phyloP scores from a whole-genome alignment of 1,140 invertebrate genomes.

The Saccostrea cuccullata region DNA sequence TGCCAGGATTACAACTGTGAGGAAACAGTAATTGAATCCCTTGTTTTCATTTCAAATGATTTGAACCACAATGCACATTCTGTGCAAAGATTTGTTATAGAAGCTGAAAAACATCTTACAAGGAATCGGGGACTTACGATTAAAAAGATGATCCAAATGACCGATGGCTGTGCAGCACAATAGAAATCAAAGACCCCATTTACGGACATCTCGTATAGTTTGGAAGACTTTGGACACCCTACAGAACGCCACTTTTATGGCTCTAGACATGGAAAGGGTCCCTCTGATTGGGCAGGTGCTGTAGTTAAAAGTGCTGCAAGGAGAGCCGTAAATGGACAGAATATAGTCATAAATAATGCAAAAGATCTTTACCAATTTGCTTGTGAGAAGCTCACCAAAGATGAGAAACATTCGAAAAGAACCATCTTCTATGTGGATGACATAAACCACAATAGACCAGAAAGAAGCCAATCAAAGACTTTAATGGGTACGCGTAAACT shows the following conservation, averaged over 20 bases:
- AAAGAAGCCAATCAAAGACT: slow-evolving; percentile 5
- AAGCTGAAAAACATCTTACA: background rate
- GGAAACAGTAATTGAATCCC: slow-evolving; percentile 9
- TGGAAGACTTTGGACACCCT: slow-evolving; percentile 12
- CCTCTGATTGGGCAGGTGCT: slow-evolving; percentile 44
- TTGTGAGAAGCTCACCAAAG: background rate
- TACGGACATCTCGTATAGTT: background rate
- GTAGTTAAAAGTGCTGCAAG: slow-evolving; percentile 9
- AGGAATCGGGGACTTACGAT: slow-evolving; percentile 24
- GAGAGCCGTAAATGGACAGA: slow-evolving; percentile 26
- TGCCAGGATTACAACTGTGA: slow-evolving; percentile 1
- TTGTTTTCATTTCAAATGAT: slow-evolving; percentile 38
- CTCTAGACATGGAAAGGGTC: slow-evolving; percentile 46
- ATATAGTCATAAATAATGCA: slow-evolving; percentile 27
- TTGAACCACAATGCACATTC: slow-evolving; percentile 43
- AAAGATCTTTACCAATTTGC: slow-evolving; percentile 27
- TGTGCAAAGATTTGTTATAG: slow-evolving; percentile 17
- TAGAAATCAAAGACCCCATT: slow-evolving; percentile 43
- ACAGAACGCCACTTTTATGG: slow-evolving; percentile 44
- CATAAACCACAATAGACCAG: slow-evolving; percentile 7
- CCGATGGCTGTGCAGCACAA: slow-evolving; percentile 44
- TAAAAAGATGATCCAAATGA: slow-evolving; percentile 30
- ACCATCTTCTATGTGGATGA: slow-evolving; percentile 13
- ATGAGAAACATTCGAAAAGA: slow-evolving; percentile 41
- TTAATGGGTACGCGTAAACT: slow-evolving; percentile 39